A percentile compares a stretch with the other conserved stretches of the same genome.
phyloP scores from a whole-genome alignment of 2,888 invertebrate genomes.

The Oscheius sp. region DNA sequence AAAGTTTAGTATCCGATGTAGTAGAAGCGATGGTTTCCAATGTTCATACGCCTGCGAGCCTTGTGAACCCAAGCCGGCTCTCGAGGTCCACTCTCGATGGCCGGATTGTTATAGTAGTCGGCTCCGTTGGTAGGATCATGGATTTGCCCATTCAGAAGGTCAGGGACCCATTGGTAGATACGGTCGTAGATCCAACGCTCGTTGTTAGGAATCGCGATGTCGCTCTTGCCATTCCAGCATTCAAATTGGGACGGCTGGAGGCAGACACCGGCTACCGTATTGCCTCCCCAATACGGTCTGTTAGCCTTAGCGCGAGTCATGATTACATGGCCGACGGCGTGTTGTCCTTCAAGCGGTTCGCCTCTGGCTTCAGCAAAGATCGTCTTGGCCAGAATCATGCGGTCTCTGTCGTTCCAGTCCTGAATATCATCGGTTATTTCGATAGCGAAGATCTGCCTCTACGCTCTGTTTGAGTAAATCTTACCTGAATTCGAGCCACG shows the following conservation, averaged over 20 bases:
- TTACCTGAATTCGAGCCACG: too few species aligned
- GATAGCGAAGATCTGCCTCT: too few species aligned
- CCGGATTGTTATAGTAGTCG: slow-evolving; percentile 26
- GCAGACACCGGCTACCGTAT: slow-evolving; percentile 16
- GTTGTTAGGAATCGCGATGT: neutral
- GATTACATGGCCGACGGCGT: slow-evolving; percentile 21
- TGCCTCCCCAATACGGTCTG: slow-evolving; percentile 13
- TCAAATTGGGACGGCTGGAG: slow-evolving; percentile 8
- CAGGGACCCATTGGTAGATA: slow-evolving; percentile 12
- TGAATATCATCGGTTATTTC: too few species aligned
- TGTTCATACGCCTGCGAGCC: too few species aligned
- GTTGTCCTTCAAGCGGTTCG: slow-evolving; percentile 5
- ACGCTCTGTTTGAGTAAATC: too few species aligned
- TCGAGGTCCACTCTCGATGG: neutral
- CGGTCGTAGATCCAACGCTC: neutral
- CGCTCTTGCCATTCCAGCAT: slow-evolving; percentile 23
- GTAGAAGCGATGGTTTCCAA: too few species aligned
- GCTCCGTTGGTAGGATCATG: neutral
- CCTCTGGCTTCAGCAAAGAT: slow-evolving; percentile 18
- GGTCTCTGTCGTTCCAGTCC: neutral
- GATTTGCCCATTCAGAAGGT: slow-evolving; percentile 1
- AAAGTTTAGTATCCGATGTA: too few species aligned
- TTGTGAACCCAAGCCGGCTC: slow-evolving; percentile 10
- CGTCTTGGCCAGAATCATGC: slow-evolving; percentile 8
- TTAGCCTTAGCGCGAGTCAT: slow-evolving; percentile 23